Conservation (phyloP, 2,113 vertebrate species). For the Poeciliopsis occidentalis region DNA sequence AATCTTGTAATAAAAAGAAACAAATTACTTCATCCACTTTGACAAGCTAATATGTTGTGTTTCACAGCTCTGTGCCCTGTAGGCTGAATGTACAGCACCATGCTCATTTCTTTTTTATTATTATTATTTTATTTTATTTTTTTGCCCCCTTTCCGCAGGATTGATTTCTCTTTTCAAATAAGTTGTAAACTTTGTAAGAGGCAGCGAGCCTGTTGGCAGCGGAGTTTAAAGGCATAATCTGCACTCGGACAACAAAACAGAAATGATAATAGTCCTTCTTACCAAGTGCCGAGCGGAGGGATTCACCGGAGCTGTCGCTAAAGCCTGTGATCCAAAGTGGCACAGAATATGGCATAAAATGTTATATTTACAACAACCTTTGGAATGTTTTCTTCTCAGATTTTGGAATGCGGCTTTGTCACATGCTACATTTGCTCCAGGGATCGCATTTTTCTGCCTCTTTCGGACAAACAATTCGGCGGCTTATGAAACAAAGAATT, state of each 20-base stretch:
- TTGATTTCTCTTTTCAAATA: constrained; percentile 41
- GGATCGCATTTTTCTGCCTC: no score
- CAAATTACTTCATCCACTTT: constrained; percentile 61
- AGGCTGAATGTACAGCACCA: constrained; percentile 25
- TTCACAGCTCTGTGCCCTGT: constrained; percentile 47
- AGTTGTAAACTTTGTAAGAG: constrained; percentile 29
- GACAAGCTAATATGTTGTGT: constrained; percentile 66
- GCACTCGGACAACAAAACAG: constrained; percentile 25
- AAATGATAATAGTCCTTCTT: constrained; percentile 27
- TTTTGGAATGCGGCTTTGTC: neutral
- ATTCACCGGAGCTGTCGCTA: constrained; percentile 15
- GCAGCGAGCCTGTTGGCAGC: constrained; percentile 22
- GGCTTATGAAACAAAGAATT: no score
- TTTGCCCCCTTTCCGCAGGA: constrained; percentile 14
- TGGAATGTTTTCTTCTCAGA: neutral
- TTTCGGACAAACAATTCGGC: no score
- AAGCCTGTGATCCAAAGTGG: neutral
- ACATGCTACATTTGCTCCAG: no score
- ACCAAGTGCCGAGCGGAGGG: constrained; percentile 18
- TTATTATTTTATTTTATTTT: constrained; percentile 2
- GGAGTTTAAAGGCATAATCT: constrained; percentile 45
- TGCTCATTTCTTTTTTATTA: constrained; percentile 6
- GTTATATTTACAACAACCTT: neutral
- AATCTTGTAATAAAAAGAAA: constrained; percentile 64
- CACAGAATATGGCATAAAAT: neutral